Evolutionary conservation across 2,797 vertebrate species (phyloP).

Genomic region (Urocyon cinereoargenteus): DNA sequence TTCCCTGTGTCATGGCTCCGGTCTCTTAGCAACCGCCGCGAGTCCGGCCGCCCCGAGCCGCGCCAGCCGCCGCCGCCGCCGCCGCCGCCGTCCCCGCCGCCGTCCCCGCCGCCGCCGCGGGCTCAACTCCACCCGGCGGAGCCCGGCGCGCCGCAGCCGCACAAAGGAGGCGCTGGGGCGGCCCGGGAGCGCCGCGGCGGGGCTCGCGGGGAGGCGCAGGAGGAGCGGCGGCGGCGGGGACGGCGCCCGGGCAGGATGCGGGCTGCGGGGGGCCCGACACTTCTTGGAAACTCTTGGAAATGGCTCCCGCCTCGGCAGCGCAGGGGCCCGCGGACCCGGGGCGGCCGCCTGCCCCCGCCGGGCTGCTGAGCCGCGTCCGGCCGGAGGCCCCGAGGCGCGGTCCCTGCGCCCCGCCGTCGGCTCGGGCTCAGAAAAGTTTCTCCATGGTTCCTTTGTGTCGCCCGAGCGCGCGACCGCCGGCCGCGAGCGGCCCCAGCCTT

Average conservation of each 20-base stretch:
- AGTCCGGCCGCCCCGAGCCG: slow-evolving; percentile 80
- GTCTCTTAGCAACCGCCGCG: slow-evolving; percentile 89
- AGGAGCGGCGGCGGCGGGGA: neutral
- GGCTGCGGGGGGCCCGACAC: slow-evolving; percentile 72
- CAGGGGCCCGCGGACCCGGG: slow-evolving; percentile 42
- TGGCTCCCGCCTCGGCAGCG: slow-evolving; percentile 71
- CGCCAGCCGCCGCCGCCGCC: neutral
- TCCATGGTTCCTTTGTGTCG: slow-evolving; percentile 83
- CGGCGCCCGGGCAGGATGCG: slow-evolving; percentile 63
- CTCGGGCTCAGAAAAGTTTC: slow-evolving; percentile 88
- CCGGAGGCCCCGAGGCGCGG: slow-evolving; percentile 73
- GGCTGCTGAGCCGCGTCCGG: slow-evolving; percentile 69
- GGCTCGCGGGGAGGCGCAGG: neutral
- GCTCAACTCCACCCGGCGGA: slow-evolving; percentile 79
- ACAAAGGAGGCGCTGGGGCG: slow-evolving; percentile 68
- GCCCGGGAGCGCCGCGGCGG: neutral
- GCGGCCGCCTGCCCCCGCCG: slow-evolving; percentile 67
- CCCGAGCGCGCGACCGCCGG: slow-evolving; percentile 72
- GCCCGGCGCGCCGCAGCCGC: slow-evolving; percentile 78
- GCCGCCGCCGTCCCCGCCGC: neutral
- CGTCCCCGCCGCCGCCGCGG: slow-evolving; percentile 60
- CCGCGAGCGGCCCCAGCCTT: slow-evolving; percentile 71
- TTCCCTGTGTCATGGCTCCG: slow-evolving; percentile 88
- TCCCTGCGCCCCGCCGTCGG: slow-evolving; percentile 79
- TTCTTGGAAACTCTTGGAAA: slow-evolving; percentile 80